phyloP scores from a whole-genome alignment of 2,888 invertebrate genomes.

The Apodemia duryi region DNA sequence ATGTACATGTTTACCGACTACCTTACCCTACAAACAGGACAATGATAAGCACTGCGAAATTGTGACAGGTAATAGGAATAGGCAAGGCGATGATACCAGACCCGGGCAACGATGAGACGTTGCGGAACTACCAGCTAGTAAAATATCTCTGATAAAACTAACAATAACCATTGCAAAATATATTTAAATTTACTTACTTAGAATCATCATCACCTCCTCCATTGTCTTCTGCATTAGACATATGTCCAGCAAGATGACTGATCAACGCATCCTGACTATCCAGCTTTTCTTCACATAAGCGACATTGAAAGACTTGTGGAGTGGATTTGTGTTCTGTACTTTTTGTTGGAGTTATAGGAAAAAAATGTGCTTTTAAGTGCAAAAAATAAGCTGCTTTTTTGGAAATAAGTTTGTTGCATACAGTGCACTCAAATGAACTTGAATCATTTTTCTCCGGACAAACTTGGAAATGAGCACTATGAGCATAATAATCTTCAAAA shows the following conservation, averaged over 20 bases:
- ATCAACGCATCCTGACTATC: constrained; percentile 57
- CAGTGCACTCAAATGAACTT: constrained; percentile 45
- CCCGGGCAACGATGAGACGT: too few species aligned
- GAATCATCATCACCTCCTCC: constrained; percentile 47
- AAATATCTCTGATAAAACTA: neutral
- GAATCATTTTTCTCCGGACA: constrained; percentile 48
- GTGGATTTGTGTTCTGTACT: constrained; percentile 15
- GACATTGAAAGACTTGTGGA: constrained; percentile 45
- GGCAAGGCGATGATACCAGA: too few species aligned
- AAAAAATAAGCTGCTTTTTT: constrained; percentile 48
- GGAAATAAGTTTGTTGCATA: constrained; percentile 48
- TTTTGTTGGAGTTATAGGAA: constrained; percentile 31
- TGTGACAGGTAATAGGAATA: too few species aligned
- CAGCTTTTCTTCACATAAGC: constrained; percentile 59
- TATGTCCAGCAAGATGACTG: constrained; percentile 62
- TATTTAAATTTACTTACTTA: constrained; percentile 40
- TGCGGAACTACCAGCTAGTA: too few species aligned
- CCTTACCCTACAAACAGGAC: too few species aligned
- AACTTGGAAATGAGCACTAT: constrained; percentile 50
- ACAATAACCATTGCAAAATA: neutral
- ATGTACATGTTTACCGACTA: too few species aligned
- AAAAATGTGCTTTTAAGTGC: constrained; percentile 59
- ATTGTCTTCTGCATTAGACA: constrained; percentile 55
- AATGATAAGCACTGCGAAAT: too few species aligned
- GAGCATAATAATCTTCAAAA: constrained; percentile 54